These are phyloP conservation scores for Typhlichthys eigenmanni DNA, from an alignment of 2,797 vertebrate species.

Conservation along the genomic window DNA sequence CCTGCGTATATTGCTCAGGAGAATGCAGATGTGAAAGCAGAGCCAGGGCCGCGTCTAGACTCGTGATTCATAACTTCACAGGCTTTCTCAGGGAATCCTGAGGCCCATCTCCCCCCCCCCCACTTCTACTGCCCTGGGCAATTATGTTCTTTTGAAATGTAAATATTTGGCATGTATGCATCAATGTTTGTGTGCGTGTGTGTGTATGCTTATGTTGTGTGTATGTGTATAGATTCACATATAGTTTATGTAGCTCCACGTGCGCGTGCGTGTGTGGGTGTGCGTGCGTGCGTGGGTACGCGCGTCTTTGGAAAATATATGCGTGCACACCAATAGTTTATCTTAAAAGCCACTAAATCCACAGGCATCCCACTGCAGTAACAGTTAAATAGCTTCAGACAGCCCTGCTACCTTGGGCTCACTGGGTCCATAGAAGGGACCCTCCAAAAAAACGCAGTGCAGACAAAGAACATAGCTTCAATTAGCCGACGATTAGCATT, in stretches of 20 bases:
- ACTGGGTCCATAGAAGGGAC: constrained; percentile 67
- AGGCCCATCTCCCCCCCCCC: constrained; percentile 55
- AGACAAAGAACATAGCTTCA: constrained; percentile 78
- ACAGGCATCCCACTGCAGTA: constrained; percentile 58
- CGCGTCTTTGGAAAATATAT: constrained; percentile 28
- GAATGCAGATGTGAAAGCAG: constrained; percentile 55
- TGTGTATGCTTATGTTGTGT: constrained; percentile 37
- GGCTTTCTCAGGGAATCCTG: constrained; percentile 72
- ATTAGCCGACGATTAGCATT: constrained; percentile 78
- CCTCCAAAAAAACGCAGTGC: constrained; percentile 62
- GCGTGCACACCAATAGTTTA: constrained; percentile 56
- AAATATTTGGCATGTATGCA: constrained; percentile 56
- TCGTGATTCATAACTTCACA: constrained; percentile 74
- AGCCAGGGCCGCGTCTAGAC: constrained; percentile 58
- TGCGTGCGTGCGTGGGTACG: constrained; percentile 36
- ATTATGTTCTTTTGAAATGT: constrained; percentile 73
- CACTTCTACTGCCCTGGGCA: constrained; percentile 69
- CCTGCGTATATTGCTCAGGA: constrained; percentile 62
- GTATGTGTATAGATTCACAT: constrained; percentile 7
- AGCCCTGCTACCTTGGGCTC: constrained; percentile 66
- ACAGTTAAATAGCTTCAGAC: constrained; percentile 76
- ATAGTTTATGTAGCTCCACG: constrained; percentile 21
- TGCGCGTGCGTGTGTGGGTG: constrained; percentile 41
- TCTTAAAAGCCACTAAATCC: constrained; percentile 75
- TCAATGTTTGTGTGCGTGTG: constrained; percentile 33